Percentiles rank a stretch among this genome's conserved stretches.
Evolutionary conservation across 2,888 invertebrate species (phyloP).

Genomic region (Rugalucina vietnamica): DNA sequence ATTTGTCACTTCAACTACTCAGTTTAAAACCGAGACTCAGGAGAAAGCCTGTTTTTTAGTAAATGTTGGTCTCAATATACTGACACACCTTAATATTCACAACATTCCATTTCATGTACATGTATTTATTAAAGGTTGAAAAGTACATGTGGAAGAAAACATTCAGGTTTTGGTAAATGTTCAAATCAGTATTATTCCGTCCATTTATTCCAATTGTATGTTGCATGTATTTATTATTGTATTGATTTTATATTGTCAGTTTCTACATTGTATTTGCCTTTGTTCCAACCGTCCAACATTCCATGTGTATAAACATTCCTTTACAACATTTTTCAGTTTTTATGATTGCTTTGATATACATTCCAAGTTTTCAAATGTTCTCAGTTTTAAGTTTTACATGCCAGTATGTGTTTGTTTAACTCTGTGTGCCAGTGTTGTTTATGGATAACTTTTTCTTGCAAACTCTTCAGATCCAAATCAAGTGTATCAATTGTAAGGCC

Average conservation of each 20-base stretch:
- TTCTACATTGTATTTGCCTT: background rate
- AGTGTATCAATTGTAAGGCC: too few species aligned
- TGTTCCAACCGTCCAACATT: background rate
- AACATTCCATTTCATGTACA: too few species aligned
- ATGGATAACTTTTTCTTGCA: background rate
- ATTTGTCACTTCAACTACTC: too few species aligned
- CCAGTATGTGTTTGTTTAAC: background rate
- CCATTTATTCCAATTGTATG: background rate
- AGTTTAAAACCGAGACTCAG: too few species aligned
- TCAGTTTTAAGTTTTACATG: background rate
- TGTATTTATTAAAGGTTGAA: too few species aligned
- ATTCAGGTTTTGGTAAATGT: too few species aligned
- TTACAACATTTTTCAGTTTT: background rate
- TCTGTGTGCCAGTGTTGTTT: background rate
- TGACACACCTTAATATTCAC: too few species aligned
- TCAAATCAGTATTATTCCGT: background rate
- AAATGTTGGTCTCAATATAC: too few species aligned
- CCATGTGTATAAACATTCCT: too few species aligned
- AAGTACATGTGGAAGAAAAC: too few species aligned
- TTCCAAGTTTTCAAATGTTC: background rate
- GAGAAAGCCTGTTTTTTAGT: too few species aligned
- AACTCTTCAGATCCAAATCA: background rate
- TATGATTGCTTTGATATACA: background rate
- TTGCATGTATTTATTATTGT: background rate
- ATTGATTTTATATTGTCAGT: background rate